Percentiles rank a stretch among this genome's conserved stretches.
phyloP scores from a whole-genome alignment of 1,140 invertebrate species.

The Paramacrobiotus metropolitanus region DNA sequence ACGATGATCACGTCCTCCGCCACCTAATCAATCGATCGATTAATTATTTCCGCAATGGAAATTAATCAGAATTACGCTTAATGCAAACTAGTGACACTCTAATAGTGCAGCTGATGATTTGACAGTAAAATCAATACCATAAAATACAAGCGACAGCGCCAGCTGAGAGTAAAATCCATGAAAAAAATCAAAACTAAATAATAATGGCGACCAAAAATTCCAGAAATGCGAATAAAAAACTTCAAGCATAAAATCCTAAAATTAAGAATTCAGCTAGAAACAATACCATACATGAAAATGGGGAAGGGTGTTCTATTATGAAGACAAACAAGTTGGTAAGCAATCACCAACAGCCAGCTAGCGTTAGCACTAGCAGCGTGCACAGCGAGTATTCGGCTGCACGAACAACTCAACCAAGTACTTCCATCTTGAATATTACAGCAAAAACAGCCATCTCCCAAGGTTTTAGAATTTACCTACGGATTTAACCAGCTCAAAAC shows the following conservation, averaged over 20 bases:
- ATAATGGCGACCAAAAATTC: background rate
- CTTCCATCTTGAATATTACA: background rate
- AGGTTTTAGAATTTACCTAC: no score
- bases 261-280: no score
- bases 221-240: no score
- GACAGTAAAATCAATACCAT: background rate
- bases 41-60: background rate
- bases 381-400: background rate
- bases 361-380: background rate
- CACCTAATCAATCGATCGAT: background rate
- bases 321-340: background rate
- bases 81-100: no score
- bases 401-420: background rate
- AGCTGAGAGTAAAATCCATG: background rate
- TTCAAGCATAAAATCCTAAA: no score
- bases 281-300: no score
- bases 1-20: conserved; percentile 99
- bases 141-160: background rate
- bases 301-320: no score
- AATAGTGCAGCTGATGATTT: no score
- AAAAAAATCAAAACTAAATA: no score
- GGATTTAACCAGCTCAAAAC: no score
- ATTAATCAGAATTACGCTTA: no score
- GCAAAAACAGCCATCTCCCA: no score
- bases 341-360: background rate